phyloP scores from a whole-genome alignment of 2,888 invertebrate genomes.

The Macrophya annulata region DNA sequence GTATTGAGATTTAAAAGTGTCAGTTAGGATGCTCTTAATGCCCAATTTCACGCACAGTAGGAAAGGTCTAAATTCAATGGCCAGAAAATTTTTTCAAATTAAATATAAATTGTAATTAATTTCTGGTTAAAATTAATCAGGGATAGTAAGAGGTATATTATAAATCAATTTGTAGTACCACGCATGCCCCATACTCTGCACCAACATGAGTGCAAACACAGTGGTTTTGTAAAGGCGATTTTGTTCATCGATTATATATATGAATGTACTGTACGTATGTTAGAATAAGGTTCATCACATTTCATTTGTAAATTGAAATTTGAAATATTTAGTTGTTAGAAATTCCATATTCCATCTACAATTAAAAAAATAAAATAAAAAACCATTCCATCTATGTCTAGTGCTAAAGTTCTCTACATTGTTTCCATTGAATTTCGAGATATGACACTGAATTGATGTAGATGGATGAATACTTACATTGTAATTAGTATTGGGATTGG shows the following conservation, averaged over 20 bases:
- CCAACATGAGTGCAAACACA: conserved; percentile 37
- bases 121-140: background rate
- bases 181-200: conserved; percentile 34
- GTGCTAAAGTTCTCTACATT: conserved; percentile 46
- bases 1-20: conserved; percentile 6
- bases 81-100: background rate
- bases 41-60: background rate
- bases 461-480: conserved; percentile 77
- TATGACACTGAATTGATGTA: conserved; percentile 75
- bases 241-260: background rate
- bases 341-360: conserved; percentile 57
- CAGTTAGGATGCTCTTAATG: background rate
- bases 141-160: conserved; percentile 6
- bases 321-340: conserved; percentile 38
- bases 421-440: conserved; percentile 57
- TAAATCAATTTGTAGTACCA: background rate
- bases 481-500: conserved; percentile 78
- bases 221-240: background rate
- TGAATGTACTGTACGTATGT: conserved; percentile 13
- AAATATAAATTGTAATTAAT: background rate
- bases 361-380: conserved; percentile 48
- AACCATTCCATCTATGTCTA: conserved; percentile 48
- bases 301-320: conserved; percentile 23
- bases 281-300: conserved; percentile 15
- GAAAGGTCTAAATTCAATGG: background rate